Percentiles rank a stretch among this genome's conserved stretches.
Evolutionary conservation across 92 coral and sea anemone species (phyloP).

Genomic region (Siderastrea radians): DNA sequence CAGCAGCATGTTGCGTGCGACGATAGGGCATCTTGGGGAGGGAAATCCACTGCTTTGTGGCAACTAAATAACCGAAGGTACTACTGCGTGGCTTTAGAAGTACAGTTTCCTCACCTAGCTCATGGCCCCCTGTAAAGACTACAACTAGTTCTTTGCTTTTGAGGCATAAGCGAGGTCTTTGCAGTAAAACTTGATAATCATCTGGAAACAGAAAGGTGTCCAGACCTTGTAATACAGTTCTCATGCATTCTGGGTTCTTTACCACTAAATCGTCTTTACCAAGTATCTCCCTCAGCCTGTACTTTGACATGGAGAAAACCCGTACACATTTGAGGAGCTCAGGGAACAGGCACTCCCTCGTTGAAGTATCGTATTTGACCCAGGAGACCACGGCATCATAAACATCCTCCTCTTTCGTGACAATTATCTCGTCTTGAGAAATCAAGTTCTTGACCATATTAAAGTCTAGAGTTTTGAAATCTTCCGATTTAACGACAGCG

Average conservation of each 20-base stretch:
- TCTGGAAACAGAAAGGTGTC: conserved; percentile 46
- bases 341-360: conserved; percentile 1
- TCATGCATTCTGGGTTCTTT: background rate
- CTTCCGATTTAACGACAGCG: background rate
- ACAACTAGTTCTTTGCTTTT: background rate
- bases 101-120: too few species aligned
- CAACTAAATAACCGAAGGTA: background rate
- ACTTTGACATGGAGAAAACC: conserved; percentile 42
- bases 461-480: conserved; percentile 35
- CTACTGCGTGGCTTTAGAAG: background rate
- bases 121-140: conserved; percentile 40
- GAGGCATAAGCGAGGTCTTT: conserved; percentile 26
- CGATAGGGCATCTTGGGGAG: conserved; percentile 14
- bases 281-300: background rate
- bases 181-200: background rate
- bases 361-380: conserved; percentile 40
- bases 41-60: background rate
- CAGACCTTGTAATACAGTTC: conserved; percentile 6
- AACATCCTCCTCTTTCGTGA: conserved; percentile 40
- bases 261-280: conserved; percentile 28
- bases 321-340: conserved; percentile 25
- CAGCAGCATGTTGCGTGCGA: conserved; percentile 50
- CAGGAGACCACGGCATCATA: conserved; percentile 28
- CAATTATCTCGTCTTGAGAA: conserved; percentile 32
- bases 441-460: background rate